phyloP scores from a whole-genome alignment of 2,888 invertebrate species.

The Kuschelorhynchus macadamiae region DNA sequence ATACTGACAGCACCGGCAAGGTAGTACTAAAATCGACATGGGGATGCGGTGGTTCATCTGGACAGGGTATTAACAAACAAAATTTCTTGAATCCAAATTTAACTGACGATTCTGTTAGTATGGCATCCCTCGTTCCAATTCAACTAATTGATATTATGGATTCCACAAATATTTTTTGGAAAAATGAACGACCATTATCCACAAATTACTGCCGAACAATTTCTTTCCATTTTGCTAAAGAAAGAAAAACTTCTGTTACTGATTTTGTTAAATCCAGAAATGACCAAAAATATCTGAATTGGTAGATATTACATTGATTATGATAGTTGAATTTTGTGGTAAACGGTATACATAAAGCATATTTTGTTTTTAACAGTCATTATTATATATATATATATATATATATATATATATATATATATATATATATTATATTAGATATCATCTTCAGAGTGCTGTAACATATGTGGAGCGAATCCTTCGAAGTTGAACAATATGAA shows the following conservation, averaged over 20 bases:
- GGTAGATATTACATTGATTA: slow-evolving; percentile 3
- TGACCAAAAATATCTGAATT: slow-evolving; percentile 7
- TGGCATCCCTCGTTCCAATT: neutral
- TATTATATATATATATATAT: too few species aligned
- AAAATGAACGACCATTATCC: neutral
- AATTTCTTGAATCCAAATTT: slow-evolving; percentile 7
- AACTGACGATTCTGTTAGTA: neutral
- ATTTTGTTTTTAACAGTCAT: neutral
- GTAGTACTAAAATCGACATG: neutral
- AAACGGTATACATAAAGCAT: slow-evolving; percentile 1
- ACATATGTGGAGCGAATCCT: neutral
- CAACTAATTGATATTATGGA: neutral
- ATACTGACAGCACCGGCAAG: slow-evolving; percentile 3
- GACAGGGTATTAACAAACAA: slow-evolving; percentile 3
- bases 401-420: too few species aligned
- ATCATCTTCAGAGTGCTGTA: neutral
- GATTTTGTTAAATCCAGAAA: slow-evolving; percentile 5
- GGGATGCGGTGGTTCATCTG: neutral
- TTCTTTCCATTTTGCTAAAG: slow-evolving; percentile 8
- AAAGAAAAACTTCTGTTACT: slow-evolving; percentile 3
- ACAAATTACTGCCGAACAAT: slow-evolving; percentile 7
- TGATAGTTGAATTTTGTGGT: neutral
- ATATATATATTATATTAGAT: neutral
- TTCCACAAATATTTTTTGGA: slow-evolving; percentile 10
- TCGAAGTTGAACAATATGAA: neutral